phyloP scores from a whole-genome alignment of 2,888 invertebrate species.

The Bellardia bayeri region DNA sequence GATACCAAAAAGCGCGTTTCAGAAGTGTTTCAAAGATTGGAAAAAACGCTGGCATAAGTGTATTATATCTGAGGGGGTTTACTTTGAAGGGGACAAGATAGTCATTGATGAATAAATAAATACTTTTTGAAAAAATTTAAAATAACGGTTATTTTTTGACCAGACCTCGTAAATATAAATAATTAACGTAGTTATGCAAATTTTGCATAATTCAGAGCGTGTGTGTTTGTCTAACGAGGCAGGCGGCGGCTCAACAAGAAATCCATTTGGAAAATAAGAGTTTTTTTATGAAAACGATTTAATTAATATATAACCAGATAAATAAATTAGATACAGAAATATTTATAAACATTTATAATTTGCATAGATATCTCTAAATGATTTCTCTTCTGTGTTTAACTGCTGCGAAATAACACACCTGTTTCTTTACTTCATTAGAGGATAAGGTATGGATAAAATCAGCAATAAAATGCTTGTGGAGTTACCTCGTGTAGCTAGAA shows the following conservation, averaged over 20 bases:
- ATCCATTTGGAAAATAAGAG: slow-evolving; percentile 16
- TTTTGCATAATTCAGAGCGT: slow-evolving; percentile 65
- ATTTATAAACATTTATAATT: slow-evolving; percentile 30
- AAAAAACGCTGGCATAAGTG: too few species aligned
- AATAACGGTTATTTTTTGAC: too few species aligned
- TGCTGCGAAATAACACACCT: slow-evolving; percentile 22
- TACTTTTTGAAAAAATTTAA: too few species aligned
- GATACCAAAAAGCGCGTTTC: too few species aligned
- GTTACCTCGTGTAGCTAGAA: too few species aligned
- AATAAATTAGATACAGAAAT: slow-evolving; percentile 27
- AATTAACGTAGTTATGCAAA: slow-evolving; percentile 67
- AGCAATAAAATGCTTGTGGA: too few species aligned
- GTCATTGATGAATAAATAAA: too few species aligned
- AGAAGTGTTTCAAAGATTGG: too few species aligned
- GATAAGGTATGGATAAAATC: too few species aligned
- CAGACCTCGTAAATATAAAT: neutral
- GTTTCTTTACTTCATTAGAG: neutral
- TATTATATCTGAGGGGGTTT: too few species aligned
- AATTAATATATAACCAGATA: slow-evolving; percentile 25
- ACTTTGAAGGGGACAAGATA: too few species aligned
- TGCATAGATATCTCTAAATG: slow-evolving; percentile 29
- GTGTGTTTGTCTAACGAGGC: slow-evolving; percentile 32
- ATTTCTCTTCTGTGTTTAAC: slow-evolving; percentile 24
- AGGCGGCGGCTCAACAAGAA: slow-evolving; percentile 5
- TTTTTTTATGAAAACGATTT: slow-evolving; percentile 32